Evolutionary conservation across 2,888 invertebrate species (phyloP).

Genomic region (Mimas tiliae): DNA sequence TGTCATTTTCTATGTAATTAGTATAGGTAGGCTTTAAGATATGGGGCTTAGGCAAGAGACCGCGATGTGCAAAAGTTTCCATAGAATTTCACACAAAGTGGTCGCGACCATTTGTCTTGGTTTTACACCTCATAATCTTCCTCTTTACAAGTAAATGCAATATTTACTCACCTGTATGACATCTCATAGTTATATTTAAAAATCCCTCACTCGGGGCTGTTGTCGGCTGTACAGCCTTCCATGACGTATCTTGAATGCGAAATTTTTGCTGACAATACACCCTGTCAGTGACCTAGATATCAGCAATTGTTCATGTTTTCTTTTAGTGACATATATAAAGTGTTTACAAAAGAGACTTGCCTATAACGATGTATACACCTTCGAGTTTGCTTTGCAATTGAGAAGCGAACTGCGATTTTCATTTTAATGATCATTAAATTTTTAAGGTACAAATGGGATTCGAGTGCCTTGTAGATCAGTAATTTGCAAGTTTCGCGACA

Average conservation of each 20-base stretch:
- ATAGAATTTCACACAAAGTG: too few relatives aligned
- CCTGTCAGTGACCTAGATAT: constrained; percentile 15
- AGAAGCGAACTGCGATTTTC: constrained; percentile 1
- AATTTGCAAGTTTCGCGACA: not conserved
- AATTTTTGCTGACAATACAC: constrained; percentile 25
- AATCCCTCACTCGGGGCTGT: not conserved
- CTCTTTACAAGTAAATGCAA: not conserved
- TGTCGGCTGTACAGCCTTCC: not conserved
- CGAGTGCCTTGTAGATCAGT: not conserved
- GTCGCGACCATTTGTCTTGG: too few relatives aligned
- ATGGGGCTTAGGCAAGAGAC: too few relatives aligned
- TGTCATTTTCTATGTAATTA: too few relatives aligned
- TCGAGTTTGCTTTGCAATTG: constrained; percentile 13
- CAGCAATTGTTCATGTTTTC: constrained; percentile 15
- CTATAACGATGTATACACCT: constrained; percentile 19
- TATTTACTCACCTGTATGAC: not conserved
- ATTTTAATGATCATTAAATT: constrained; percentile 23
- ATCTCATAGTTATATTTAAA: not conserved
- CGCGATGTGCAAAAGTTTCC: too few relatives aligned
- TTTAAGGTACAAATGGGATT: constrained; percentile 13
- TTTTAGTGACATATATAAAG: constrained; percentile 6
- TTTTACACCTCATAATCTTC: too few relatives aligned
- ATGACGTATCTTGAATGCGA: constrained; percentile 1
- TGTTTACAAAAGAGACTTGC: constrained; percentile 1
- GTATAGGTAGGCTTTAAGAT: too few relatives aligned